These are phyloP conservation scores for Chrosomus eos DNA, from an alignment of 2,797 vertebrate species.

Conservation along the genomic window DNA sequence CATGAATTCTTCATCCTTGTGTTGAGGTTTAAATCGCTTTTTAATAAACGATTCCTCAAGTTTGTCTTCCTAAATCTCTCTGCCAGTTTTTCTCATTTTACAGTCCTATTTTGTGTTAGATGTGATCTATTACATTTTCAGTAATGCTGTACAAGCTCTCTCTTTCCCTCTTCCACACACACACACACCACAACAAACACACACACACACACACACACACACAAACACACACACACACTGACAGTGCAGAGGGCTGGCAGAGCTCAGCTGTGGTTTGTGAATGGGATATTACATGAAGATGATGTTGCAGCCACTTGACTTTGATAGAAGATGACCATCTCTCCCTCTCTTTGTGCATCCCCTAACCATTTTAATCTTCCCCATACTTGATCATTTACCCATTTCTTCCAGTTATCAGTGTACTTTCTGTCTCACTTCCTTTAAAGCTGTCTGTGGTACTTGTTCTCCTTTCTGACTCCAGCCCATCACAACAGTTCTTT, in stretches of 20 bases:
- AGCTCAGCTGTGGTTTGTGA: slow-evolving; percentile 61
- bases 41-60: slow-evolving; percentile 22
- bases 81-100: neutral
- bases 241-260: slow-evolving; percentile 41
- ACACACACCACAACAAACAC: too few relatives aligned
- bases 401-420: neutral
- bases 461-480: slow-evolving; percentile 12
- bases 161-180: slow-evolving; percentile 10
- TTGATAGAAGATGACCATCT: slow-evolving; percentile 1
- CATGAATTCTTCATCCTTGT: slow-evolving; percentile 38
- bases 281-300: slow-evolving; percentile 54
- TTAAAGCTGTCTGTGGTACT: neutral
- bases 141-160: slow-evolving; percentile 11
- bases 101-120: slow-evolving; percentile 5
- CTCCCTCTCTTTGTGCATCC: slow-evolving; percentile 10
- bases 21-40: slow-evolving; percentile 13
- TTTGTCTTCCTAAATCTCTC: slow-evolving; percentile 14
- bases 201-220: too few relatives aligned
- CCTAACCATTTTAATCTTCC: slow-evolving; percentile 8
- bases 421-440: slow-evolving; percentile 26
- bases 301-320: slow-evolving; percentile 41
- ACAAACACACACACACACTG: slow-evolving; percentile 35
- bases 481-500: slow-evolving; percentile 11
- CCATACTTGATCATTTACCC: neutral
- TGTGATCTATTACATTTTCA: slow-evolving; percentile 30